Evolutionary conservation across 1,140 invertebrate genomes (phyloP).

Genomic region (Magallana gigas): DNA sequence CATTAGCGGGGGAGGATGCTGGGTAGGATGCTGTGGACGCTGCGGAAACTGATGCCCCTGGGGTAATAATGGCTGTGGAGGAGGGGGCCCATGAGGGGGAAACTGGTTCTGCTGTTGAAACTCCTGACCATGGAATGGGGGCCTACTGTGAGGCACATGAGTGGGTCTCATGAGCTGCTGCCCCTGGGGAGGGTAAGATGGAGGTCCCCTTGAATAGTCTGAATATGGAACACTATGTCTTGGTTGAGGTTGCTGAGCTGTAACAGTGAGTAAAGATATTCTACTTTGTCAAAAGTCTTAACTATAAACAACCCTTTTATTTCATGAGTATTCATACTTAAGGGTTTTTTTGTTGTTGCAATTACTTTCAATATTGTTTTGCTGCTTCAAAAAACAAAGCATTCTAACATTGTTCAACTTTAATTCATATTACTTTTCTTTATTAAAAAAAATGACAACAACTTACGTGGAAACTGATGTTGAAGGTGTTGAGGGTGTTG

Average conservation of each 20-base stretch:
- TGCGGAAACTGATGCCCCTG: neutral
- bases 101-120: neutral
- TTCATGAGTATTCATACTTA: no score
- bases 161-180: neutral
- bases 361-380: no score
- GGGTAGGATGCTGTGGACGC: neutral
- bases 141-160: neutral
- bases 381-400: no score
- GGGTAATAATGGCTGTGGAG: neutral
- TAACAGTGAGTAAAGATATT: no score
- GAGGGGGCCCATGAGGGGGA: neutral
- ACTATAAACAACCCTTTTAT: no score
- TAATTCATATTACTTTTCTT: no score
- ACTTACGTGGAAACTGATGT: neutral
- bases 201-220: neutral
- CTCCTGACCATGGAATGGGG: slow-evolving; percentile 10
- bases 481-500: neutral
- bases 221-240: neutral
- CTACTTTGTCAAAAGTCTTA: no score
- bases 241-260: neutral
- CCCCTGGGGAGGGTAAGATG: neutral
- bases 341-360: no score
- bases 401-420: no score
- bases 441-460: neutral
- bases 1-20: neutral